Percentiles rank a stretch among this genome's conserved stretches.
phyloP scores from a whole-genome alignment of 2,797 vertebrate species.

The Myotis vivesi region DNA sequence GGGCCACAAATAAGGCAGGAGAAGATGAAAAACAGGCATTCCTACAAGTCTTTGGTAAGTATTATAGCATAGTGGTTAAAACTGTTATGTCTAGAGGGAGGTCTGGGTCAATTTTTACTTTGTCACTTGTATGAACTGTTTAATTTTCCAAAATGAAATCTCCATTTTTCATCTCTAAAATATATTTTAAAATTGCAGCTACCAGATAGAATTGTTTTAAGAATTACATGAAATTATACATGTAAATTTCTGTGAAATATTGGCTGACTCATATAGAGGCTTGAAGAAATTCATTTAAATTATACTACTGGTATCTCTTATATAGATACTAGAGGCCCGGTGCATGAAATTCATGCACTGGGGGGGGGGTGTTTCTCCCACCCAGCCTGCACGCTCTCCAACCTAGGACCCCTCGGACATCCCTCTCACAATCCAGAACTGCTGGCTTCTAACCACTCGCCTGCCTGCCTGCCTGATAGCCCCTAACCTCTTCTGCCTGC shows the following conservation, averaged over 20 bases:
- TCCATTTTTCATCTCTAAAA: background rate
- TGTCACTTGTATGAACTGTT: background rate
- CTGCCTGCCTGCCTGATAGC: too few relatives aligned
- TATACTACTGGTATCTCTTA: background rate
- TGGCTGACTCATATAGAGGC: background rate
- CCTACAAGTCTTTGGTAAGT: constrained; percentile 98
- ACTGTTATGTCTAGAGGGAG: rapidly evolving
- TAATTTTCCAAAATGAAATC: background rate
- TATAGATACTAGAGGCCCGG: background rate
- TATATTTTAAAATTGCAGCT: background rate
- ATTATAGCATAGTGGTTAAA: background rate
- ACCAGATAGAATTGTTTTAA: background rate
- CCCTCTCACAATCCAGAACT: too few relatives aligned
- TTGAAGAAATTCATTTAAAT: background rate
- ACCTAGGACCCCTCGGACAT: too few relatives aligned
- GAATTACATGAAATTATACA: background rate
- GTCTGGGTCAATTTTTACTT: background rate
- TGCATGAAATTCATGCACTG: too few relatives aligned
- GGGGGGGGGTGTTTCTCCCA: too few relatives aligned
- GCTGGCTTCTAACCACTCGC: too few relatives aligned
- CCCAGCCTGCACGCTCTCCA: too few relatives aligned
- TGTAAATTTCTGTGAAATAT: background rate
- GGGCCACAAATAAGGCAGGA: constrained; percentile 96
- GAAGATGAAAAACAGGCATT: constrained; percentile 92
- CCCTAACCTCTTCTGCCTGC: too few relatives aligned